These are phyloP conservation scores for Pristiophorus japonicus DNA, from an alignment of 2,113 vertebrate species.

Conservation along the genomic window DNA sequence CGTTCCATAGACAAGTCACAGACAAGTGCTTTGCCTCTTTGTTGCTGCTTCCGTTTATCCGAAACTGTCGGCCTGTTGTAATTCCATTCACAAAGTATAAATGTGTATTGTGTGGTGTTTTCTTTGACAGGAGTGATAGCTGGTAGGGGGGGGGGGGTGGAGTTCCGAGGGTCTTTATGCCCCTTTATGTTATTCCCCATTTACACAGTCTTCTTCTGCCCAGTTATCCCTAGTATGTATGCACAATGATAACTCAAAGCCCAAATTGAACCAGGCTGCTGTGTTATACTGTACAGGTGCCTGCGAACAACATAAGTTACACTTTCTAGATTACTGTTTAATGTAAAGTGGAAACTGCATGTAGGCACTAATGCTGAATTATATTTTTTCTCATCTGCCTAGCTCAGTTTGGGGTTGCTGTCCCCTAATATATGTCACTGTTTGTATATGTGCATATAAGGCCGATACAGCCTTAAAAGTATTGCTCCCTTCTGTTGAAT, in stretches of 20 bases:
- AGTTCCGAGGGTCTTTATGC: background rate
- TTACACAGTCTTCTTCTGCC: background rate
- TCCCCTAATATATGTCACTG: background rate
- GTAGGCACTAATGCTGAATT: background rate
- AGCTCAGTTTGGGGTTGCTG: background rate
- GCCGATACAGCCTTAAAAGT: background rate
- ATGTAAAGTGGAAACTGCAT: background rate
- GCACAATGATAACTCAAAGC: background rate
- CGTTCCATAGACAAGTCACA: conserved; percentile 23
- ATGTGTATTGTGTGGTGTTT: background rate
- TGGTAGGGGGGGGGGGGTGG: background rate
- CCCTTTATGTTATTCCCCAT: background rate
- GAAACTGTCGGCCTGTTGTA: background rate
- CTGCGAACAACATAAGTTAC: background rate
- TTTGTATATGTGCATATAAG: background rate
- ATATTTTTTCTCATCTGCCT: background rate
- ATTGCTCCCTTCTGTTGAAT: conserved; percentile 23
- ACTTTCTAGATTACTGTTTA: background rate
- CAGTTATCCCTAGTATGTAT: background rate
- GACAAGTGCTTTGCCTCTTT: conserved; percentile 19
- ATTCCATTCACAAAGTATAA: conserved; percentile 10
- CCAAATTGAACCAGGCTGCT: background rate
- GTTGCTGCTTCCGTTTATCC: background rate
- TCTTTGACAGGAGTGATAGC: background rate
- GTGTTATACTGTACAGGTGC: background rate